Base-by-base conservation (phyloP, 2,113 vertebrate genomes). In the Pseudopipra pipra region DNA sequence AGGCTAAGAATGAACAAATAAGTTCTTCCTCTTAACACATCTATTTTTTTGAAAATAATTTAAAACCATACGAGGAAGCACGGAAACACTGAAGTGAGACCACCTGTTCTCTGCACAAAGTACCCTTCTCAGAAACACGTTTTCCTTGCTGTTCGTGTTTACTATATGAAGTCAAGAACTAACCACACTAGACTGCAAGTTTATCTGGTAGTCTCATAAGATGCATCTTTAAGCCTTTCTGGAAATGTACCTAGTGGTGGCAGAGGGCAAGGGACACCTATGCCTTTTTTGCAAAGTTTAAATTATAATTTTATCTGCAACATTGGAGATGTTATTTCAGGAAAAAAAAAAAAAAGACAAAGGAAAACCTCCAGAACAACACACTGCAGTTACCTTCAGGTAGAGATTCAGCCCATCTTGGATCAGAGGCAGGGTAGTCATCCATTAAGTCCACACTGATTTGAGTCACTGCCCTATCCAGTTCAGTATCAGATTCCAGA, bases 401-500 rank as follows among this genome's bases (percentile, higher is more conserved):
- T 43, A 99, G 98, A 33, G 99, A 99, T 93, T 99, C 99, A 3
- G 99, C 99, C 99, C 99, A 99, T 70, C 99, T 98, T 8, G 99
- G 99, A 90, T 99, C 99, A 20, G 99, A 99, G 9, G 99, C 99
- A 23, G 99, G 99, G 81, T 99, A 99, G 84, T 99, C 99, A n/a
- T 99, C 99, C 84, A 99, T 97, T 90, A 99, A 97, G 76, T 99
- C 99, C 74, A 99, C 92, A 55, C 99, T 98, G 91, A 99, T 99
- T n/a, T 98, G 98, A 41, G 97, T 98, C 80, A 99, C 98, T 41
- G 98, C 96, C 41, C 52, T 89, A 63, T 99, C 99, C 71, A 99
- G 97, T 43, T 99, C 98, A 51, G 90, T 51, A 33, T 98, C 98
- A 7, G 97, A 96, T 73, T 98, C 98, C 65, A 97, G 73, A 35